These are phyloP conservation scores for Arge pagana DNA, from an alignment of 2,888 invertebrate genomes.

Conservation along the genomic window DNA sequence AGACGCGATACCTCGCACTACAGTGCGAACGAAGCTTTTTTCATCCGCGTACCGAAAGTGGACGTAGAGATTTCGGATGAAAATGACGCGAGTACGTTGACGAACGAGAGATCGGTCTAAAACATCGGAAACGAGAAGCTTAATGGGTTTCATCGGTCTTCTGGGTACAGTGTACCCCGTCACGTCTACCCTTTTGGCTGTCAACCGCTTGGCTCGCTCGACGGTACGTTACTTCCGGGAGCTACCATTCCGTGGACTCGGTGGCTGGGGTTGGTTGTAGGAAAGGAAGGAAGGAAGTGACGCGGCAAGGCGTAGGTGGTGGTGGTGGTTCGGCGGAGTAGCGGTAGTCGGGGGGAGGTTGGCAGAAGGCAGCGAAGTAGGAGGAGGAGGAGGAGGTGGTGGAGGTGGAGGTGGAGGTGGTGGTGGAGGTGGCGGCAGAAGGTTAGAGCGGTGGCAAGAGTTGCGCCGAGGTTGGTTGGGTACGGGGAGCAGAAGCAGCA, in stretches of 20 bases:
- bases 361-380: slow-evolving; percentile 25
- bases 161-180: too few relatives aligned
- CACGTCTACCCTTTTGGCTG: too few relatives aligned
- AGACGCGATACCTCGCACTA: too few relatives aligned
- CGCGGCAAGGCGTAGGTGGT: too few relatives aligned
- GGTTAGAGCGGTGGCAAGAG: slow-evolving; percentile 6
- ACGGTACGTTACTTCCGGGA: slow-evolving; percentile 14
- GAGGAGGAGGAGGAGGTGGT: slow-evolving; percentile 23
- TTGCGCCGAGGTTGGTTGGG: not conserved
- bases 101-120: too few relatives aligned
- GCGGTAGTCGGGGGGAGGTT: slow-evolving; percentile 31
- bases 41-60: too few relatives aligned
- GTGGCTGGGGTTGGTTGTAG: slow-evolving; percentile 35
- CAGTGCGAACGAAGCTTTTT: too few relatives aligned
- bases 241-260: slow-evolving; percentile 24
- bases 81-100: too few relatives aligned
- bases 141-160: too few relatives aligned
- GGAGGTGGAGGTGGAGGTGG: slow-evolving; percentile 3
- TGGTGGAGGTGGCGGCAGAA: slow-evolving; percentile 7
- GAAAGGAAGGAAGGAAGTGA: slow-evolving; percentile 33
- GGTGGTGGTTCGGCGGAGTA: slow-evolving; percentile 1
- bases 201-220: slow-evolving; percentile 9
- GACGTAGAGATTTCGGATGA: too few relatives aligned
- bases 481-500: too few relatives aligned
- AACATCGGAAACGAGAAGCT: too few relatives aligned